Evolutionary conservation across 2,113 vertebrate genomes (phyloP).

Genomic region (Cyanocitta stelleri): DNA sequence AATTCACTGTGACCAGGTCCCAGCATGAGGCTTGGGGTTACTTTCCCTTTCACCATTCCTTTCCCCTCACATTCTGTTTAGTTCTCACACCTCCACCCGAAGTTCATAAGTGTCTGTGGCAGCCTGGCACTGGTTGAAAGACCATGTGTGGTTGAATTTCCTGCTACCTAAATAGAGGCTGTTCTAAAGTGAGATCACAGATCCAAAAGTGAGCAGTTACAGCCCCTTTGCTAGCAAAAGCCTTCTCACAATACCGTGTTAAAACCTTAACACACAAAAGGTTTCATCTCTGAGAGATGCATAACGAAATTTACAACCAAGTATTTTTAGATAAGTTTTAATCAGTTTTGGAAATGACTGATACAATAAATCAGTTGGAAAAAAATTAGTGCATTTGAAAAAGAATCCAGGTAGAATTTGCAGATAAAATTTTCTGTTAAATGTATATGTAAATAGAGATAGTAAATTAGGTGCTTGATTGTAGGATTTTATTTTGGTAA

Average conservation of each 20-base stretch:
- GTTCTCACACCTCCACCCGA: background rate
- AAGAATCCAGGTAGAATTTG: background rate
- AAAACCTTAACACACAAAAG: background rate
- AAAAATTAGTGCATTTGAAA: background rate
- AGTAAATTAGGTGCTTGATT: background rate
- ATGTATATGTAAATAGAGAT: background rate
- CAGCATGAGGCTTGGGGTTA: background rate
- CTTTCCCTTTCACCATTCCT: background rate
- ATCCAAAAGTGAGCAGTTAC: background rate
- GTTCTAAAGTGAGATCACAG: background rate
- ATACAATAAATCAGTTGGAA: background rate
- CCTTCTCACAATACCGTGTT: background rate
- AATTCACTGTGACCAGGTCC: background rate
- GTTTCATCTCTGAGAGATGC: background rate
- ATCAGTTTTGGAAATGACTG: background rate
- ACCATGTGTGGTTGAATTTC: background rate
- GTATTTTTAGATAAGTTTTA: background rate
- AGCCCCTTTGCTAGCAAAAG: background rate
- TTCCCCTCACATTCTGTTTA: accelerated
- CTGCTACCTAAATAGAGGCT: background rate
- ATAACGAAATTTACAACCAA: background rate
- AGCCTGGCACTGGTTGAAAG: background rate
- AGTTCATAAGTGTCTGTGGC: background rate
- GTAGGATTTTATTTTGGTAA: background rate
- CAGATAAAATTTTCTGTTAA: background rate